Evolutionary conservation across 1,140 invertebrate genomes (phyloP).

Genomic region (Drosophila arizonae): DNA sequence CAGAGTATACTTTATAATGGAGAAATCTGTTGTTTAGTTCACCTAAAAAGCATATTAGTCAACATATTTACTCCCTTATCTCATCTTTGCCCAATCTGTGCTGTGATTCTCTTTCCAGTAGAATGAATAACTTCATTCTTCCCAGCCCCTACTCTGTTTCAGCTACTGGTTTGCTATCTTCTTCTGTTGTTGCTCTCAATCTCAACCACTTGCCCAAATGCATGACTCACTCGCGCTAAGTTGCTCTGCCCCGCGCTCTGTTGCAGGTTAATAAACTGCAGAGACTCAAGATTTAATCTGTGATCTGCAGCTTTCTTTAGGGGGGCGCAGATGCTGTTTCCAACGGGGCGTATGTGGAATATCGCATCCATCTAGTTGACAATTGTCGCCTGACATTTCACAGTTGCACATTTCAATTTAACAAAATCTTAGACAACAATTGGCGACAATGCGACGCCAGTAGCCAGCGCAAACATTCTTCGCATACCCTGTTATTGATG

Average conservation of each 20-base stretch:
- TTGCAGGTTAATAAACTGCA: constrained; percentile 72
- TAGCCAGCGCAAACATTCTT: not conserved
- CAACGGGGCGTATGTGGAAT: constrained; percentile 64
- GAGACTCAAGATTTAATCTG: constrained; percentile 1
- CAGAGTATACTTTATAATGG: no score
- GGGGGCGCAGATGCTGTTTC: constrained; percentile 30
- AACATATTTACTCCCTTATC: no score
- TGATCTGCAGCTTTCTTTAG: not conserved
- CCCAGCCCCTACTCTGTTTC: not conserved
- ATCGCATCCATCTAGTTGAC: constrained; percentile 77
- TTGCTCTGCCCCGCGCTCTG: not conserved
- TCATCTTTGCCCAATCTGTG: not conserved
- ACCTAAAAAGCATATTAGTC: no score
- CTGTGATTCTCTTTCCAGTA: not conserved
- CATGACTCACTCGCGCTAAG: constrained; percentile 32
- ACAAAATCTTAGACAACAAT: constrained; percentile 53
- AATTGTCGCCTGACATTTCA: constrained; percentile 78
- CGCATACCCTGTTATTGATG: not conserved
- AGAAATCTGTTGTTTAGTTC: no score
- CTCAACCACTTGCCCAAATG: constrained; percentile 45
- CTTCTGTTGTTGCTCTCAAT: no score
- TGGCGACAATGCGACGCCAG: constrained; percentile 56
- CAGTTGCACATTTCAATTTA: constrained; percentile 83
- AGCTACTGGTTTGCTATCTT: constrained; percentile 4
- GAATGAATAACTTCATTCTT: not conserved